Percentiles rank a stretch among this genome's conserved stretches.
These are phyloP conservation scores for Autographa pulchrina DNA, from an alignment of 2,888 invertebrate genomes.

Conservation along the genomic window DNA sequence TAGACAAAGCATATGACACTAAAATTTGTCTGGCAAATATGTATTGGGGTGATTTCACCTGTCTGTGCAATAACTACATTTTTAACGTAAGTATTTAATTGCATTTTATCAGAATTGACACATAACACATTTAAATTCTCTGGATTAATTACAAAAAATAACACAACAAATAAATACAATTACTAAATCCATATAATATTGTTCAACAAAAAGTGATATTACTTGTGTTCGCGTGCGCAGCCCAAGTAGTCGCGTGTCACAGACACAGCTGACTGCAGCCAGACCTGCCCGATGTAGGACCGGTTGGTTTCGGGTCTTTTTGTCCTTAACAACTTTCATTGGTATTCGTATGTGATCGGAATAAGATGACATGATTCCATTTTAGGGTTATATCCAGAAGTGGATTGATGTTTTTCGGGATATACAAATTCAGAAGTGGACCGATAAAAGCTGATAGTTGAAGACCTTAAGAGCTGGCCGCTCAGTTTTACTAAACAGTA, in stretches of 20 bases:
- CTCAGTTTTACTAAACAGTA: too few relatives aligned
- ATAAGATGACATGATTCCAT: neutral
- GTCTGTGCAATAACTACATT: too few relatives aligned
- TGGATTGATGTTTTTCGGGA: too few relatives aligned
- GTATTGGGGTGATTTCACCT: too few relatives aligned
- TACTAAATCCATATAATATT: neutral
- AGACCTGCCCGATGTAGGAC: neutral
- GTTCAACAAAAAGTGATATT: conserved; percentile 1
- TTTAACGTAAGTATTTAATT: too few relatives aligned
- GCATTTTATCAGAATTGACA: neutral
- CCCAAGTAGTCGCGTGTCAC: too few relatives aligned
- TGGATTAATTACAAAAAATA: neutral
- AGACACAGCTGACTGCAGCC: neutral
- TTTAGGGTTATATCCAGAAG: neutral
- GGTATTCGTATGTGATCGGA: neutral
- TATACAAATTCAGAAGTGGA: too few relatives aligned
- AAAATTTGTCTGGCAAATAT: too few relatives aligned
- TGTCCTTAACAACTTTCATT: neutral
- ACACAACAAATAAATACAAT: neutral
- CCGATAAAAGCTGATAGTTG: too few relatives aligned
- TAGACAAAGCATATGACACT: too few relatives aligned
- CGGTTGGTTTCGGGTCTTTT: neutral
- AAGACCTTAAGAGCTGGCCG: too few relatives aligned
- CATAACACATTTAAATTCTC: neutral
- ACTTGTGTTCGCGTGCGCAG: neutral